Base-by-base conservation (phyloP, 2,113 vertebrate species). In the Tragelaphus strepsiceros region DNA sequence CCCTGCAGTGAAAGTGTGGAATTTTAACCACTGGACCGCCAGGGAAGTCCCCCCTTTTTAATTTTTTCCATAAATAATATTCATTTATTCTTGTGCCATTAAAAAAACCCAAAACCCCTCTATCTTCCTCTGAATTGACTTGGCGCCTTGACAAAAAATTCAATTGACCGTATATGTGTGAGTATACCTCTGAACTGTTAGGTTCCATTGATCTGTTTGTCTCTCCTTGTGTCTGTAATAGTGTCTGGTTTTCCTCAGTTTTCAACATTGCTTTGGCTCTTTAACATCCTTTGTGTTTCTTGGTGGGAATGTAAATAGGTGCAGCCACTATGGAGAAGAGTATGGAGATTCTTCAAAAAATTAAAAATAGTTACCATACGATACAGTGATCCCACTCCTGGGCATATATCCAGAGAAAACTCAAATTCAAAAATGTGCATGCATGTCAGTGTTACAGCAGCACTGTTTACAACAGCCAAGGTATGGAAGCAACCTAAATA, bases 21-120 rank as follows among this genome's bases (percentile, higher is more conserved):
- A 71, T 35, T 10, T 71, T 21, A 71, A 35, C n/a, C n/a, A 35
- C n/a, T 35, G n/a, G n/a, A 71, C 2, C 2, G 0, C n/a, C 67
- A 35, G 67, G n/a, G 19, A 71, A 71, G 67, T 35, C n/a, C 67
- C 64, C 67, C 1, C 19, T 82, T 43, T 88, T 28, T n/a, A 51
- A n/a, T 43, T 91, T 92, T 62, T 82, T 77, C 26, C 53, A 43
- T 35, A 89, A 86, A 82, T n/a, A 62, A 92, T 49, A 74, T 43
- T 74, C n/a, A 84, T 19, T 64, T 87, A 43, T 81, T 93, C 61
- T 39, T 35, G 21, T 1, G 51, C 21, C 28, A 85, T 61, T 64
- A 61, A 90, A 59, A 67, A 61, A 61, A 28, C 21, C 49, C 6
- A 56, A 32, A 30, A 62, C 0, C 28, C 62, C 19, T 35, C 39